Evolutionary conservation across 2,888 invertebrate genomes (phyloP), one percentile per base, ranked within the genome.

Genomic region (Hydraecia micacea): DNA sequence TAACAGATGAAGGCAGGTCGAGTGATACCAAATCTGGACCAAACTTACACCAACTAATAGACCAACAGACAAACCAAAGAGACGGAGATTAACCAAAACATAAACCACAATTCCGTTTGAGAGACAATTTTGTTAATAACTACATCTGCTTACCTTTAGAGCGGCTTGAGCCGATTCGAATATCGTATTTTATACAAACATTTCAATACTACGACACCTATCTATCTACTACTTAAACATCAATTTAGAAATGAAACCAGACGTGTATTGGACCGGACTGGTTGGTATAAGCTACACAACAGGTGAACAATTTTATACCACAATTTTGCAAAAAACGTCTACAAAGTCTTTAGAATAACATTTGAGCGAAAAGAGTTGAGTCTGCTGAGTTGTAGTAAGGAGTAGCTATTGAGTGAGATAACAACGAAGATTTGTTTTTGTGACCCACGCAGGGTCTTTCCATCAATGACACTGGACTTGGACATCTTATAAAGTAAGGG

Each of bases 191-290:
- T 79, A 88, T 87, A 87, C 75, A 88, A 88, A 85, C 49, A 77
- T 85, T 87, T 83, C 58, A 88, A 83, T 80, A 77, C 85, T 88
- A 88, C 87, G 76, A 85, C 88, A 87, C 80, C 75, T 88, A 88
- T 81, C 77, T 83, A 86, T 42, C 58, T 60, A 83, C 77, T 71
- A 79, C 71, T 75, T 77, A 78, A 75, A 83, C 78, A 84, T 75
- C 74, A 73, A 81, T 79, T 58, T 72, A 74, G 62, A 85, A 89
- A 86, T 77, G 15, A 89, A 83, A 79, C 79, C 83, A 80, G 79
- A 82, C 67, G 60, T 67, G 25, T 72, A 13, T 75, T 84, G 82
- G 80, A 83, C 74, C 81, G 81, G 83, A 83, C 62, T 72, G 69
- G 60, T 66, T 77, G 72, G 73, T 81, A 39, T 68, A 76, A 42